phyloP scores from a whole-genome alignment of 2,113 vertebrate species.

The Stegastes partitus region DNA sequence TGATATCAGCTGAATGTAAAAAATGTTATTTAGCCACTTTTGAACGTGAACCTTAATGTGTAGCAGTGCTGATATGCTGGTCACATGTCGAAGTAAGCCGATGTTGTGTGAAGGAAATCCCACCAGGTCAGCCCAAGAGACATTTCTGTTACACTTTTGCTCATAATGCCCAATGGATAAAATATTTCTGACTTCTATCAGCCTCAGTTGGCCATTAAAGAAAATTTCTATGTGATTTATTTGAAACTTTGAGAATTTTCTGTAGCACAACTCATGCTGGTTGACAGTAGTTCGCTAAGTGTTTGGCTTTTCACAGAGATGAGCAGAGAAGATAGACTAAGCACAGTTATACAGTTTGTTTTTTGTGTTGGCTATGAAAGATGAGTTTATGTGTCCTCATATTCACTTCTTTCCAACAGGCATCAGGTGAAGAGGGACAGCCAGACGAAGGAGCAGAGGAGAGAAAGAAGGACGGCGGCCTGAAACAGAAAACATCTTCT shows the following conservation, averaged over 20 bases:
- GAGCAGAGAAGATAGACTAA: too few species aligned
- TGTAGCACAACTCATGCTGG: too few species aligned
- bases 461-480: conserved; percentile 11
- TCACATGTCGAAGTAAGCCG: neutral
- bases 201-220: too few species aligned
- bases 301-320: too few species aligned
- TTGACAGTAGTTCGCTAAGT: too few species aligned
- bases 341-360: neutral
- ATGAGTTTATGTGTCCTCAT: neutral
- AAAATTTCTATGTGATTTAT: too few species aligned
- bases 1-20: conserved; percentile 5
- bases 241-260: too few species aligned
- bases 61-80: neutral
- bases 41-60: neutral
- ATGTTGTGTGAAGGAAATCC: neutral
- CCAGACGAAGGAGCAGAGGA: conserved; percentile 20
- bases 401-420: conserved; percentile 50
- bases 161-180: too few species aligned
- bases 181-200: too few species aligned
- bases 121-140: too few species aligned
- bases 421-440: conserved; percentile 69
- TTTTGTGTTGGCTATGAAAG: neutral
- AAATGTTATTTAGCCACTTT: neutral
- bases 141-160: too few species aligned
- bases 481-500: conserved; percentile 14